Conservation (phyloP, 2,113 vertebrate genomes). For the Tichodroma muraria region DNA sequence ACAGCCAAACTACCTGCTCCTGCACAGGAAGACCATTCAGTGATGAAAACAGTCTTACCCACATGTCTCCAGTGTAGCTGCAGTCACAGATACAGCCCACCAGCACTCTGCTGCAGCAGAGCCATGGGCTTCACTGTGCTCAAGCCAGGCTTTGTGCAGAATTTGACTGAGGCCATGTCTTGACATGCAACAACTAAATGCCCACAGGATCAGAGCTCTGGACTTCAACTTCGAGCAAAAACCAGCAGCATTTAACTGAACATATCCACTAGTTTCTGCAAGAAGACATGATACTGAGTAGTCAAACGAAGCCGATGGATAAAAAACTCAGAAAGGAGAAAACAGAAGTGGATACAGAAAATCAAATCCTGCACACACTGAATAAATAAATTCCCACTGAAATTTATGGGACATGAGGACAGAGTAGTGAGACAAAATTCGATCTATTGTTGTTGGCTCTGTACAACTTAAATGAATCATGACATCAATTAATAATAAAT, state of each 20-base stretch:
- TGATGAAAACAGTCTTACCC: neutral
- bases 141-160: neutral
- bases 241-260: neutral
- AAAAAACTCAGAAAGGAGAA: neutral
- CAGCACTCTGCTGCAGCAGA: neutral
- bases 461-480: neutral
- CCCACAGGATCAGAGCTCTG: neutral
- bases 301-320: neutral
- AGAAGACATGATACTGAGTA: neutral
- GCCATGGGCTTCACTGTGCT: neutral
- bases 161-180: neutral
- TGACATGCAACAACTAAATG: neutral
- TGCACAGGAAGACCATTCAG: neutral
- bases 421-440: neutral
- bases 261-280: neutral
- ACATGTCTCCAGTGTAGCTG: rapidly evolving
- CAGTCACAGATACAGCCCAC: neutral
- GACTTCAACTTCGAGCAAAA: neutral
- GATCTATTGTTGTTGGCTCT: neutral
- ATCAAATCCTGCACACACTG: neutral
- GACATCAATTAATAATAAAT: constrained; percentile 41
- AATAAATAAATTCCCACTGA: neutral
- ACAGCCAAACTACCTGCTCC: neutral
- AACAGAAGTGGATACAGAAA: neutral
- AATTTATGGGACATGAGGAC: neutral